Conservation (phyloP, 2,113 vertebrate species). For the Sorex araneus region DNA sequence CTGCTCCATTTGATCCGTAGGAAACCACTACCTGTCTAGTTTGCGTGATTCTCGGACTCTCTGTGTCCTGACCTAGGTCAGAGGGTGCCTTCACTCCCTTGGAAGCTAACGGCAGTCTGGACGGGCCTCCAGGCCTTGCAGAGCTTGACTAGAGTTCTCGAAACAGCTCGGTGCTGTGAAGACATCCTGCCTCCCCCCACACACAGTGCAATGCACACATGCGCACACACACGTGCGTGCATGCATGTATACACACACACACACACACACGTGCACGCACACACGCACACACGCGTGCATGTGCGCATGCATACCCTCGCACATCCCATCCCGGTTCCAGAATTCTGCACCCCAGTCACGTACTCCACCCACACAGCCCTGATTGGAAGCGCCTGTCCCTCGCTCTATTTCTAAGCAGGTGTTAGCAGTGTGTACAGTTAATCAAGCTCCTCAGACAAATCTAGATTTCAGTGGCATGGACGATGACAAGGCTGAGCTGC, state of each 20-base stretch:
- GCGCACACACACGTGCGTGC: too few relatives aligned
- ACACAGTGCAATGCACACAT: not conserved
- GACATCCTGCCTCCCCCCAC: fast-evolving
- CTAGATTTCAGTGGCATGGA: not conserved
- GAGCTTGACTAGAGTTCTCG: not conserved
- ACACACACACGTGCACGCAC: too few relatives aligned
- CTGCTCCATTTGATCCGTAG: not conserved
- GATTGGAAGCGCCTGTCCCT: conserved; percentile 32
- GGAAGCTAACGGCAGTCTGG: fast-evolving
- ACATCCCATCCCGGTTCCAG: not conserved
- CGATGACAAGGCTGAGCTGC: not conserved
- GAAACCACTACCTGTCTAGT: too few relatives aligned
- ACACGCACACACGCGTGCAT: fast-evolving
- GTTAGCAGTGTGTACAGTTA: conserved; percentile 59
- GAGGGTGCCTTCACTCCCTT: not conserved
- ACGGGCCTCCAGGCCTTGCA: not conserved
- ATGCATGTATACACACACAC: fast-evolving
- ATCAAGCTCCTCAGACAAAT: conserved; percentile 59
- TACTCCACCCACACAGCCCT: conserved; percentile 1
- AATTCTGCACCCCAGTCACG: conserved; percentile 26
- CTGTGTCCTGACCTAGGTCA: not conserved
- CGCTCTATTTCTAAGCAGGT: conserved; percentile 64
- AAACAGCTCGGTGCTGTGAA: not conserved
- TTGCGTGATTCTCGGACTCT: not conserved
- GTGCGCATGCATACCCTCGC: too few relatives aligned